Evolutionary conservation across 2,113 vertebrate genomes (phyloP), one percentile per base, ranked within the genome.

Genomic region (Macaca mulatta): DNA sequence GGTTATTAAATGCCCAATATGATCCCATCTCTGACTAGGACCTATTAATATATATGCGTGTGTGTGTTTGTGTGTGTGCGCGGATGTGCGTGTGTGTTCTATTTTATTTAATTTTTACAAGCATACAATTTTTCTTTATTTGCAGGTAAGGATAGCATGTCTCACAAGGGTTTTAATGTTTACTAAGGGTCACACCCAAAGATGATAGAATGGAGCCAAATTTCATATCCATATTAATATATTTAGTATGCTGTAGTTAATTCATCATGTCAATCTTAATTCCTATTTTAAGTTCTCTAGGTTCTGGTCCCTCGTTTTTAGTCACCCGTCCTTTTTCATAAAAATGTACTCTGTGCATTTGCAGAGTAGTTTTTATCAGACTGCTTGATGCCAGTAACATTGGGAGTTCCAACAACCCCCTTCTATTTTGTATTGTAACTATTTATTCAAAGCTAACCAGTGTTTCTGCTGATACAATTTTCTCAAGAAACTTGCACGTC

Each of bases 391-490:
- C n/a, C 20, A 79, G 40, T 18, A 57, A 70, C 27, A 57, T 79
- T 27, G 43, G 18, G 1, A 3, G 6, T 55, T 86, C 23, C 38
- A 80, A 57, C 14, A 69, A 52, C 43, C 1, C 2, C 59, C 27
- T 80, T 70, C 55, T 9, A 30, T 57, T 87, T 88, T 45, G 52
- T 79, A 45, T 69, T 69, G 20, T 45, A 25, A 89, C 32, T 55
- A 1, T 20, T 14, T 10, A 57, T 2, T 70, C 30, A 25, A 78
- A 2, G 2, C 18, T 55, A 67, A 2, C 2, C 8, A 55, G 22
- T 57, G 14, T 57, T 93, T 80, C 38, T 45, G 1, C 14, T 70
- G 4, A n/a, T 38, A n/a, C 13, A 79, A 85, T 27, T 35, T 70
- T 70, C 32, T 59, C 30, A 59, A 38, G 30, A 48, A 72, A 9